phyloP scores from a whole-genome alignment of 1,140 invertebrate genomes.

The Procambarus clarkii region DNA sequence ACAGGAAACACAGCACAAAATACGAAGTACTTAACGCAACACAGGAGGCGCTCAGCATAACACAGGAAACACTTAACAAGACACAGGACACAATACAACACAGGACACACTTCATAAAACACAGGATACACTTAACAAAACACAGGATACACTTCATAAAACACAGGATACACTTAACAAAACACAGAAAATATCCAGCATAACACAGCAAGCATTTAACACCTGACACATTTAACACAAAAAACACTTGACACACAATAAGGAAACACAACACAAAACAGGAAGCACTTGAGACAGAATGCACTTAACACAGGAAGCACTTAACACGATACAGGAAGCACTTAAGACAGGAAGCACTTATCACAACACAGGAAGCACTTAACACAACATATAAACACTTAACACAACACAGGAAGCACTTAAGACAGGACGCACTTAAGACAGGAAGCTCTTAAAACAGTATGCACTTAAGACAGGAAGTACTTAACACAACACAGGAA shows the following conservation, averaged over 20 bases:
- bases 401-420: not conserved
- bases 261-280: not conserved
- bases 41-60: not conserved
- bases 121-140: not conserved
- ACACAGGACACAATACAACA: not conserved
- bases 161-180: not conserved
- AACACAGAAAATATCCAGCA: not conserved
- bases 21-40: too few relatives aligned
- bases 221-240: not conserved
- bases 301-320: not conserved
- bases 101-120: not conserved
- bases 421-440: not conserved
- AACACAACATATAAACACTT: not conserved
- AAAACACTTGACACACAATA: not conserved
- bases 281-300: not conserved
- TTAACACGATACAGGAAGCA: not conserved
- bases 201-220: not conserved
- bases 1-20: not conserved
- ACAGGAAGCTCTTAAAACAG: not conserved
- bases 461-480: not conserved
- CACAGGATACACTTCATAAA: not conserved
- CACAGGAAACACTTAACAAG: not conserved
- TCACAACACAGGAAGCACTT: not conserved
- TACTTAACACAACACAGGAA: not conserved
- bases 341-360: not conserved